A percentile compares a stretch with the other conserved stretches of the same genome.
Conservation (phyloP, 2,797 vertebrate species). For the Chaetophractus vellerosus region DNA sequence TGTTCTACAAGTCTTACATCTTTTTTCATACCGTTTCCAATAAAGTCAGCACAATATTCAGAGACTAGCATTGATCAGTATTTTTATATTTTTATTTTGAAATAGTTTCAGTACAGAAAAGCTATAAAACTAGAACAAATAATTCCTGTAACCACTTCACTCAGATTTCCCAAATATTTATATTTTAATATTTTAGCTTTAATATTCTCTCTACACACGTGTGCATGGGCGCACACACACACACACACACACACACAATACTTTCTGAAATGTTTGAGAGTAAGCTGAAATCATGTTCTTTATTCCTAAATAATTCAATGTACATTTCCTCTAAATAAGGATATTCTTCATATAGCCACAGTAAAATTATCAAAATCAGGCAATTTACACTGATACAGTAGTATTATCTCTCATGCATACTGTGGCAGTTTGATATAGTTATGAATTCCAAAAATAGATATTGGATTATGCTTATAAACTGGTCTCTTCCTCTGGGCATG, state of each 20-base stretch:
- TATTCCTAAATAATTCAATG: neutral
- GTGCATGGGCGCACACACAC: neutral
- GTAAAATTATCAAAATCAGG: conserved; percentile 1
- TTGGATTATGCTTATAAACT: too few relatives aligned
- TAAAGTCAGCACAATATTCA: neutral
- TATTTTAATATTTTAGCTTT: conserved; percentile 12
- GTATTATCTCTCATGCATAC: neutral
- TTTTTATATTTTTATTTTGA: conserved; percentile 49
- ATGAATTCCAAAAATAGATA: too few relatives aligned
- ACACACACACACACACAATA: neutral
- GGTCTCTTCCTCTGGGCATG: too few relatives aligned
- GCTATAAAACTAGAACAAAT: neutral
- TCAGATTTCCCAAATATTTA: neutral
- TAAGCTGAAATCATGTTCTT: neutral
- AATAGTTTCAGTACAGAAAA: conserved; percentile 48
- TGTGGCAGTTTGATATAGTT: too few relatives aligned
- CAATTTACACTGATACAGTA: neutral
- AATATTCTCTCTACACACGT: neutral
- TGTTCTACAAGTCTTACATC: neutral
- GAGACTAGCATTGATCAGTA: neutral
- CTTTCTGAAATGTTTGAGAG: neutral
- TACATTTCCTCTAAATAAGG: neutral
- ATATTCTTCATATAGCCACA: neutral
- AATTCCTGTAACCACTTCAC: neutral
- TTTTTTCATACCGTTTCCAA: neutral